Percentiles rank a stretch among this genome's conserved stretches.
These are phyloP conservation scores for Hylomyscus alleni DNA, from an alignment of 2,797 vertebrate genomes.

Conservation along the genomic window DNA sequence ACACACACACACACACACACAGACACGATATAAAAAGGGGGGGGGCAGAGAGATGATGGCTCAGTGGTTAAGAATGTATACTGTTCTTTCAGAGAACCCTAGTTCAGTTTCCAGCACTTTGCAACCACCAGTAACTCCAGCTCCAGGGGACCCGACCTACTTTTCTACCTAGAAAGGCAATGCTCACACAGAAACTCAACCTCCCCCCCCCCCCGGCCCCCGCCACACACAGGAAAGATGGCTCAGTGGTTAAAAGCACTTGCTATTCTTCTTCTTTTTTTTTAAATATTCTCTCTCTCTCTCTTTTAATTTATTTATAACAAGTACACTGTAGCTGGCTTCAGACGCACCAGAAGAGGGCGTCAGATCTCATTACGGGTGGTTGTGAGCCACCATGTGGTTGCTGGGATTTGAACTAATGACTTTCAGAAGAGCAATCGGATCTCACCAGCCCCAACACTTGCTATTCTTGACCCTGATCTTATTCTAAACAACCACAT, in stretches of 20 bases:
- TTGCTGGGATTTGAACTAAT: no score
- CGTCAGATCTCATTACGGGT: no score
- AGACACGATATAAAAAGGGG: background rate
- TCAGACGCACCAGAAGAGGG: no score
- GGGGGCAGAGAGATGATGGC: background rate
- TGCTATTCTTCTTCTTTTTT: background rate
- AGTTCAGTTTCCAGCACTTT: background rate
- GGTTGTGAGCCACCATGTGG: no score
- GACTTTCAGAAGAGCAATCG: no score
- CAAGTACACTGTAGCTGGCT: no score
- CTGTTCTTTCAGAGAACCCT: background rate
- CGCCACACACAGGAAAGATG: background rate
- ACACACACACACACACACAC: no score
- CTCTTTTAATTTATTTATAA: no score
- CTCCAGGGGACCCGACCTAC: background rate
- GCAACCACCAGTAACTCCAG: background rate
- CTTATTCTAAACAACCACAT: background rate
- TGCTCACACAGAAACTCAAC: background rate
- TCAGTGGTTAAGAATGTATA: background rate
- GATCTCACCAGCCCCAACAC: no score
- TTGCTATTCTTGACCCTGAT: background rate
- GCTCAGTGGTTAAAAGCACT: background rate
- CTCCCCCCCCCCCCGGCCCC: no score
- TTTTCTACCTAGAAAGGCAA: background rate
- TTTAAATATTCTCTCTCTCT: no score